Percentiles rank a stretch among this genome's conserved stretches.
These are phyloP conservation scores for Mycalesis mineus DNA, from an alignment of 2,888 invertebrate species.

Conservation along the genomic window DNA sequence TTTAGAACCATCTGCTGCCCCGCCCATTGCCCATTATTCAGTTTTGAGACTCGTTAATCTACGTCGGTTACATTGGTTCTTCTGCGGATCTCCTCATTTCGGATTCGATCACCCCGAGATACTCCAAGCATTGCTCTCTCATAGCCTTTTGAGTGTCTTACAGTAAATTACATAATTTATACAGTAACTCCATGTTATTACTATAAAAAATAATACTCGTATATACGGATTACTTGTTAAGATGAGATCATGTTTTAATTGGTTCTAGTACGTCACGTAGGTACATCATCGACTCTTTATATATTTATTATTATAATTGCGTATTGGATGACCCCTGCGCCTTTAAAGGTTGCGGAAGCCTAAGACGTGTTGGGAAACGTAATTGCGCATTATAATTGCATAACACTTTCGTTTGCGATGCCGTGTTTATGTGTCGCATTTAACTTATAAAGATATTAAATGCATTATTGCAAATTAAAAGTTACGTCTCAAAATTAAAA, in stretches of 20 bases:
- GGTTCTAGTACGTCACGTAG: slow-evolving; percentile 8
- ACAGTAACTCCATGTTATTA: background rate
- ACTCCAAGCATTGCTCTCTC: no score
- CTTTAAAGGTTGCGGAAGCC: slow-evolving; percentile 7
- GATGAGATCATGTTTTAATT: slow-evolving; percentile 11
- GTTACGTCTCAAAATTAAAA: no score
- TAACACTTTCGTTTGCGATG: background rate
- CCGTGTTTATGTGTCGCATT: background rate
- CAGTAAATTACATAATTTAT: no score
- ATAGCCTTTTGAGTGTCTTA: no score
- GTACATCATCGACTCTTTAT: background rate
- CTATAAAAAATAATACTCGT: background rate
- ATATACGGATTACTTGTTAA: background rate
- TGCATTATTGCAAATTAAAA: no score
- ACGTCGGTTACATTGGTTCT: no score
- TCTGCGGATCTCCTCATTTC: no score
- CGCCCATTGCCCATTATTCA: no score
- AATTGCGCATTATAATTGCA: slow-evolving; percentile 1
- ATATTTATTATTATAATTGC: slow-evolving; percentile 1
- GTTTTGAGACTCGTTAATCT: no score
- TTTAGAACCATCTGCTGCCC: no score
- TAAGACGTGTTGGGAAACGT: background rate
- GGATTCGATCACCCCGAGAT: no score
- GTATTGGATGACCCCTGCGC: slow-evolving; percentile 11
- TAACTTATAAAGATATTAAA: background rate